Evolutionary conservation across 2,888 invertebrate genomes (phyloP).

Genomic region (Acrocyrtus sp.): DNA sequence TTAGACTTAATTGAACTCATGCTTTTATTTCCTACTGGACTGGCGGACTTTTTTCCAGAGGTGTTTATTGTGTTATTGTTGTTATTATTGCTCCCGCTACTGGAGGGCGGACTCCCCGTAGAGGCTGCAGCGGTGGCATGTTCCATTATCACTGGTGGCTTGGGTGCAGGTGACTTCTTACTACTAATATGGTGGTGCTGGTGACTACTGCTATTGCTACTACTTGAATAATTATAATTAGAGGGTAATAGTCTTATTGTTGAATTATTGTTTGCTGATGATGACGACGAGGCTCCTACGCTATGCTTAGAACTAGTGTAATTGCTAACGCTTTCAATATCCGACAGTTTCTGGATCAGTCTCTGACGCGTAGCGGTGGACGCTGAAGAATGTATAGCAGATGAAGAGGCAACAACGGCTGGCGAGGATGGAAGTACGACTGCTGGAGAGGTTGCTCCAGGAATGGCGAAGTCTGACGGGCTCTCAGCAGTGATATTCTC

Average conservation of each 20-base stretch:
- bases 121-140: slow-evolving; percentile 20
- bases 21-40: slow-evolving; percentile 41
- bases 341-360: slow-evolving; percentile 53
- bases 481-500: no score
- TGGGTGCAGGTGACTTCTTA: slow-evolving; percentile 47
- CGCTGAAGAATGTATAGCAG: slow-evolving; percentile 23
- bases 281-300: slow-evolving; percentile 13
- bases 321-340: slow-evolving; percentile 43
- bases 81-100: slow-evolving; percentile 33
- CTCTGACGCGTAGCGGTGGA: slow-evolving; percentile 48
- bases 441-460: slow-evolving; percentile 29
- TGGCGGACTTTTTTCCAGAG: slow-evolving; percentile 47
- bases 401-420: slow-evolving; percentile 21
- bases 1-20: slow-evolving; percentile 57
- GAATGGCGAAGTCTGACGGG: slow-evolving; percentile 44
- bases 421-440: slow-evolving; percentile 16
- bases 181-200: slow-evolving; percentile 16
- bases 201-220: slow-evolving; percentile 28
- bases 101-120: slow-evolving; percentile 38
- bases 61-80: slow-evolving; percentile 29
- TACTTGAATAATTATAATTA: slow-evolving; percentile 31
- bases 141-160: slow-evolving; percentile 43
- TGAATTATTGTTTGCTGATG: slow-evolving; percentile 35
- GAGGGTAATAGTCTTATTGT: slow-evolving; percentile 41
- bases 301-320: no score